Evolutionary conservation across 2,113 vertebrate genomes (phyloP).

Genomic region (Epinephelus moara): DNA sequence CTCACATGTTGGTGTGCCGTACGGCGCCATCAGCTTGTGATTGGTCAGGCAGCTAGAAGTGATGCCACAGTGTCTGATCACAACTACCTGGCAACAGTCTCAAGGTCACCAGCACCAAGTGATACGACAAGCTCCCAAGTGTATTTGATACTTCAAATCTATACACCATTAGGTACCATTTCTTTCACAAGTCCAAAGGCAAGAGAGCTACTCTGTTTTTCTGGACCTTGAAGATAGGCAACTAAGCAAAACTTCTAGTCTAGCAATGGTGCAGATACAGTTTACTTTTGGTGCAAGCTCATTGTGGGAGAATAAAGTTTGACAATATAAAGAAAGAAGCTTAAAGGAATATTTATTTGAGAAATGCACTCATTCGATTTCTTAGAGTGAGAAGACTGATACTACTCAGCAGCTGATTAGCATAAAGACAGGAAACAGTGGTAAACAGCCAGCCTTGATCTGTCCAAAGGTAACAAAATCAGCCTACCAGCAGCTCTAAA

Average conservation of each 20-base stretch:
- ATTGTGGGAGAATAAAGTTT: constrained; percentile 1
- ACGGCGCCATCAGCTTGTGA: constrained; percentile 47
- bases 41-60: constrained; percentile 45
- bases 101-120: constrained; percentile 30
- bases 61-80: constrained; percentile 45
- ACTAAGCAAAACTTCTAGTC: not conserved
- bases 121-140: constrained; percentile 78
- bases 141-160: constrained; percentile 86
- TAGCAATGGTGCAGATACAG: not conserved
- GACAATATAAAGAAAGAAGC: not conserved
- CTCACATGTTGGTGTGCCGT: constrained; percentile 43
- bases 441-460: too few relatives aligned
- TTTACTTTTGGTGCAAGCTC: constrained; percentile 9
- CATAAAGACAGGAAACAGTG: too few relatives aligned
- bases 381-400: not conserved
- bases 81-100: constrained; percentile 51
- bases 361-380: not conserved
- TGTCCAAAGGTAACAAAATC: too few relatives aligned
- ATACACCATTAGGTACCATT: constrained; percentile 84
- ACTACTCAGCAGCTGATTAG: too few relatives aligned
- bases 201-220: constrained; percentile 29
- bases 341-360: not conserved
- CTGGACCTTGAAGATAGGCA: not conserved
- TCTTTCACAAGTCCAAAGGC: constrained; percentile 72
- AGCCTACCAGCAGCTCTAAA: too few relatives aligned